Evolutionary conservation across 2,113 vertebrate genomes (phyloP), one percentile per base, ranked within the genome.

Genomic region (Oryzias melastigma): DNA sequence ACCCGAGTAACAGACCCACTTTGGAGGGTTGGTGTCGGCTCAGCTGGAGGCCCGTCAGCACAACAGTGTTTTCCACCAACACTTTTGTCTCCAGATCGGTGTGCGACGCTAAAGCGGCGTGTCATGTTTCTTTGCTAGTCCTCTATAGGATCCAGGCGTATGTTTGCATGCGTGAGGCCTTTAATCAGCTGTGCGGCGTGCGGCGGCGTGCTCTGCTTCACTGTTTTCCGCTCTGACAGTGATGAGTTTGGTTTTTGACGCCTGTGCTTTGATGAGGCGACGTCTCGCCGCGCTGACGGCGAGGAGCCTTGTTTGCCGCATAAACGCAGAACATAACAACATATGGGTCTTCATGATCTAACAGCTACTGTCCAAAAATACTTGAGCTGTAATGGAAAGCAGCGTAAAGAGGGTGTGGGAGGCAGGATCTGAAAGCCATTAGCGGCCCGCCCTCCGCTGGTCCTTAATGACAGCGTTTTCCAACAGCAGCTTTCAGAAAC

Each of bases 221-320:
- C 50, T 17, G 75, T 85, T 78, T 86, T 62, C 61, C 6, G 40
- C 68, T 41, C 3, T 74, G 84, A 86, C 80, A 70, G 81, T 87
- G 85, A 90, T 84, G 81, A 61, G 84, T 88, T 84, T 65, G 24
- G 81, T 86, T 79, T 87, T 80, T 79, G 82, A 85, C 84, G 79
- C 27, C 56, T 76, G 67, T 65, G 83, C 78, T 86, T 85, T 84
- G 71, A 68, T 41, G 48, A 68, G 12, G 75, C 43, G 60, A 51
- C 62, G 68, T 77, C 55, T 25, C 52, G 64, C 54, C 12, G 58
- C 68, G 55, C 78, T 50, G 75, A 65, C 80, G 52, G 61, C 5
- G 27, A 77, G 63, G 47, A 78, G 35, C 75, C 74, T 79, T 72
- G 80, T 85, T 77, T 84, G 70, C 62, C 45, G 80, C 78, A 74